phyloP scores from a whole-genome alignment of 2,888 invertebrate species.

The Nephrotoma appendiculata region DNA sequence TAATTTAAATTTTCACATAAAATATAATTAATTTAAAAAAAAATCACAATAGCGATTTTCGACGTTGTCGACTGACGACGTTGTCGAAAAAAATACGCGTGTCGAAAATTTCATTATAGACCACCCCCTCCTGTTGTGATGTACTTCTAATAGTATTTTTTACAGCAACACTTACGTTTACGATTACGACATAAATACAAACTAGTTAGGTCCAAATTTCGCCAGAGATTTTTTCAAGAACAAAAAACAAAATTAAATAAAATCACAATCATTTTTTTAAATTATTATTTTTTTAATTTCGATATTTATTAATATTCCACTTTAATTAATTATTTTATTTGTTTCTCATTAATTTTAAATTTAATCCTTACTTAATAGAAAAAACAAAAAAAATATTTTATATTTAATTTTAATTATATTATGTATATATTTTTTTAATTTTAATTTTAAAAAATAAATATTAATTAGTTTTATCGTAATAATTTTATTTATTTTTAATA shows the following conservation, averaged over 20 bases:
- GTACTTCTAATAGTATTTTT: too few relatives aligned
- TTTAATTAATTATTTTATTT: neutral
- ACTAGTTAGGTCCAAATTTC: too few relatives aligned
- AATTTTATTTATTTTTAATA: neutral
- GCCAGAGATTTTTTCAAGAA: neutral
- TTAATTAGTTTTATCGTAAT: neutral
- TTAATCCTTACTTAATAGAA: neutral
- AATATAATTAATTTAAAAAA: too few relatives aligned
- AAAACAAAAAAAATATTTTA: neutral
- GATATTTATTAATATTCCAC: neutral
- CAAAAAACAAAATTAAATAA: neutral
- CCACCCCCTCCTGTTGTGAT: too few relatives aligned
- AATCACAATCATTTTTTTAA: neutral
- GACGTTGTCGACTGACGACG: too few relatives aligned
- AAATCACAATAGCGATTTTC: too few relatives aligned
- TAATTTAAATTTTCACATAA: too few relatives aligned
- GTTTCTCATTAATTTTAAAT: neutral
- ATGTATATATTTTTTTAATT: neutral
- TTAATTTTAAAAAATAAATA: neutral
- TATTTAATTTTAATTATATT: neutral
- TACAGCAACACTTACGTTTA: too few relatives aligned
- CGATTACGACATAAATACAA: too few relatives aligned
- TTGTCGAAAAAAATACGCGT: too few relatives aligned
- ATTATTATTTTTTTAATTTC: neutral
- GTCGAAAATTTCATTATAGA: too few relatives aligned